Percentiles rank a stretch among this genome's conserved stretches.
phyloP scores from a whole-genome alignment of 2,888 invertebrate genomes.

The Drosophila austrosaltans region DNA sequence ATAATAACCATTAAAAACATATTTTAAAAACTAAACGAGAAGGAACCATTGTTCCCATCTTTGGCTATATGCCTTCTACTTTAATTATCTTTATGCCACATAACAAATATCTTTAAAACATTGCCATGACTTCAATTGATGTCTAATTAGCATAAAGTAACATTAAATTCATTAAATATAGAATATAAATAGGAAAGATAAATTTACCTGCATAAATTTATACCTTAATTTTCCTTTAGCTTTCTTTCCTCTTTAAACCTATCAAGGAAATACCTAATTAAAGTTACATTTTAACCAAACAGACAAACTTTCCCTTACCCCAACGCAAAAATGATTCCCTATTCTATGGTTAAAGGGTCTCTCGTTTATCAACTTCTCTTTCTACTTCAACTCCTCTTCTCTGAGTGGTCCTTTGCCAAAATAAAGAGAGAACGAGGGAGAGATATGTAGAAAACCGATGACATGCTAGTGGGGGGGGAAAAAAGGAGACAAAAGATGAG shows the following conservation, averaged over 20 bases:
- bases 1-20: no score
- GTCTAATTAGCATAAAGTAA: no score
- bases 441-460: conserved; percentile 3
- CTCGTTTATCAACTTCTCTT: conserved; percentile 4
- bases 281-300: conserved; percentile 2
- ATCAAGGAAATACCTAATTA: neutral
- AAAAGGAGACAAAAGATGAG: neutral
- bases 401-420: conserved; percentile 64
- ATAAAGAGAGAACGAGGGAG: conserved; percentile 24
- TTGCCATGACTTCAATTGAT: no score
- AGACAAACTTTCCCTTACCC: neutral
- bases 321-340: neutral
- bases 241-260: neutral
- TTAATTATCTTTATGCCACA: no score
- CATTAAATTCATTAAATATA: no score
- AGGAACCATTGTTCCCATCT: no score
- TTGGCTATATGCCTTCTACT: no score
- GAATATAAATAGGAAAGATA: no score
- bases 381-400: neutral
- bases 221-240: no score
- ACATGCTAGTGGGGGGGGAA: neutral
- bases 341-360: conserved; percentile 1
- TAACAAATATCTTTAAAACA: no score
- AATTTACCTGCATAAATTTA: no score
- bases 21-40: no score